phyloP scores from a whole-genome alignment of 2,888 invertebrate species.

The Tethea ocularis region DNA sequence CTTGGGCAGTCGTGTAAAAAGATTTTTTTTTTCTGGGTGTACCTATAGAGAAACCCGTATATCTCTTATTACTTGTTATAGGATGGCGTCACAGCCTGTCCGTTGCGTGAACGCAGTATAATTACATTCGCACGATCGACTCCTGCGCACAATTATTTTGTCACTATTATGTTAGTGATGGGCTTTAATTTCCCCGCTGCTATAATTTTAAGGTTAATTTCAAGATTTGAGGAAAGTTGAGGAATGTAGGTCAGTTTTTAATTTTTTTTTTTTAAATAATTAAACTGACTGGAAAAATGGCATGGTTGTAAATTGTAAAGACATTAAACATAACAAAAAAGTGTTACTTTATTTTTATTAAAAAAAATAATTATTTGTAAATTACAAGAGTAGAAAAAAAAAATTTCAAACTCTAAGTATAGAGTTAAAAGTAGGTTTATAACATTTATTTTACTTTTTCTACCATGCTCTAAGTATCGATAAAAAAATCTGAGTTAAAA shows the following conservation, averaged over 20 bases:
- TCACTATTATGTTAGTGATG: slow-evolving; percentile 27
- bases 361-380: no score
- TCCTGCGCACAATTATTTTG: slow-evolving; percentile 40
- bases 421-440: background rate
- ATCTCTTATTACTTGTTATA: background rate
- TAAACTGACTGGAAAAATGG: no score
- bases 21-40: no score
- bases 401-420: no score
- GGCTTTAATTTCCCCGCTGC: slow-evolving; percentile 2
- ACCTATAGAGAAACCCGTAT: no score
- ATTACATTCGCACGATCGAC: slow-evolving; percentile 56
- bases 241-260: background rate
- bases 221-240: background rate
- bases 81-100: slow-evolving; percentile 26
- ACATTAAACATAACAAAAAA: no score
- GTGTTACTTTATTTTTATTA: no score
- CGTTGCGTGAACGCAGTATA: slow-evolving; percentile 42
- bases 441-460: slow-evolving; percentile 19
- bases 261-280: background rate
- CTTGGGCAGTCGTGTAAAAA: no score
- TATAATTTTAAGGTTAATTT: slow-evolving; percentile 1
- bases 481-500: slow-evolving; percentile 4
- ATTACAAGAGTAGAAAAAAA: no score
- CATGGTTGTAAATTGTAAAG: no score
- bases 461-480: slow-evolving; percentile 25